A percentile compares a stretch with the other conserved stretches of the same genome.
phyloP scores from a whole-genome alignment of 53 echinoderm and acorn worm genomes.

The Antedon mediterranea region DNA sequence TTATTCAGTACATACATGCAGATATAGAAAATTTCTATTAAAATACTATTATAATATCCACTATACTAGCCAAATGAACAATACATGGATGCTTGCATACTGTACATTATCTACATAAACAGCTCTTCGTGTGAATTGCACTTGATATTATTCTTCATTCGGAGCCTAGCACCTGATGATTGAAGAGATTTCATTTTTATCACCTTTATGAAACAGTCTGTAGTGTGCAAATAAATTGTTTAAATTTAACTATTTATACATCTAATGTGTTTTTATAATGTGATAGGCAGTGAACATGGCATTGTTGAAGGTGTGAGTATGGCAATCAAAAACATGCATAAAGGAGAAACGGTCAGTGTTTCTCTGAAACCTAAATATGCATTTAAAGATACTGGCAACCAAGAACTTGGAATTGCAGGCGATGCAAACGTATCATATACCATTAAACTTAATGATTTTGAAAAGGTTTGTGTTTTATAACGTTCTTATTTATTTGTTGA shows the following conservation, averaged over 20 bases:
- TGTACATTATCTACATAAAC: too few relatives aligned
- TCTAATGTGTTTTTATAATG: neutral
- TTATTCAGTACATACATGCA: too few relatives aligned
- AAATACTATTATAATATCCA: too few relatives aligned
- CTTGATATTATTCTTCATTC: too few relatives aligned
- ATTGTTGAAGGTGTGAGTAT: conserved; percentile 51
- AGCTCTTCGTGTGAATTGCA: too few relatives aligned
- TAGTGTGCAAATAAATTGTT: neutral
- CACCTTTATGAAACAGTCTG: neutral
- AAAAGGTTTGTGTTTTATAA: conserved; percentile 37
- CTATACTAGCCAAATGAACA: too few relatives aligned
- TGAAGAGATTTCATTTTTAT: too few relatives aligned
- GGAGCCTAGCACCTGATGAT: too few relatives aligned
- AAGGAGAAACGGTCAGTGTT: conserved; percentile 47
- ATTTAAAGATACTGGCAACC: conserved; percentile 50
- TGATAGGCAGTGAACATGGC: conserved; percentile 54
- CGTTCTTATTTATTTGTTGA: too few relatives aligned
- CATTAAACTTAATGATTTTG: conserved; percentile 52
- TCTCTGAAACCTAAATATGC: conserved; percentile 62
- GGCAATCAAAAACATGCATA: conserved; percentile 62
- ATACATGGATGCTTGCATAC: too few relatives aligned
- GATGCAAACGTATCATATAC: conserved; percentile 42
- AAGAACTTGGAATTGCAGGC: conserved; percentile 49
- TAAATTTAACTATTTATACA: neutral
- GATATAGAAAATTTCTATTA: too few relatives aligned